phyloP scores from a whole-genome alignment of 2,113 vertebrate genomes.

The Centropus bengalensis region DNA sequence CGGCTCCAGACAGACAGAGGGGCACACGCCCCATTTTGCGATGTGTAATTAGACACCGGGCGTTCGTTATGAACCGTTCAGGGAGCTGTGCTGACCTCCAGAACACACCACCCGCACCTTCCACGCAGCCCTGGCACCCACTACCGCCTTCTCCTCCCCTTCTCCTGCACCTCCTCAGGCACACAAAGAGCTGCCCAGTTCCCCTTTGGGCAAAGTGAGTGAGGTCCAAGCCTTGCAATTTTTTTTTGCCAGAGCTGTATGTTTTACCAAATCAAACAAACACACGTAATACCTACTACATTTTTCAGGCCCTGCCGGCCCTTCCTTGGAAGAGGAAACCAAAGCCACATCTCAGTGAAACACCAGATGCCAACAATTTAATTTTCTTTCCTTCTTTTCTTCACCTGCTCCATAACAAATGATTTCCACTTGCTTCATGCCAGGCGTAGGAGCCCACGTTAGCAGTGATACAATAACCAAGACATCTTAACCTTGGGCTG shows the following conservation, averaged over 20 bases:
- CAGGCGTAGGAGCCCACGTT: background rate
- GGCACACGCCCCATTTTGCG: rapidly evolving
- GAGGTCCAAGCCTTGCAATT: no score
- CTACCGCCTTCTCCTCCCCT: rapidly evolving
- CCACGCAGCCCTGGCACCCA: rapidly evolving
- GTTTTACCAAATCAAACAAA: background rate
- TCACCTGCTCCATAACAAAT: background rate
- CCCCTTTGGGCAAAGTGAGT: no score
- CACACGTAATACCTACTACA: background rate
- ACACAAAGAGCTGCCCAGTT: background rate
- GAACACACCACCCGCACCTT: background rate
- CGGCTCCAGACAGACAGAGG: rapidly evolving
- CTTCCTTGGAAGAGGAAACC: background rate
- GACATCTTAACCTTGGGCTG: background rate
- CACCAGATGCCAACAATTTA: background rate
- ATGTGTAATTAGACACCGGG: background rate
- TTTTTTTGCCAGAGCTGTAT: no score
- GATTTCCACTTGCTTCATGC: background rate
- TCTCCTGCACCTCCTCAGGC: no score
- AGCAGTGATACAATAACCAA: background rate
- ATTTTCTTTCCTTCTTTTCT: background rate
- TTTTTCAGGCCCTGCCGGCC: background rate
- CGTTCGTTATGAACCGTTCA: rapidly evolving
- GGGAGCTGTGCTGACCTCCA: background rate
- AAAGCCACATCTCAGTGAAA: background rate